Percentiles rank a stretch among this genome's conserved stretches.
Conservation (phyloP, 2,113 vertebrate genomes). For the Eudyptes chrysolophus region DNA sequence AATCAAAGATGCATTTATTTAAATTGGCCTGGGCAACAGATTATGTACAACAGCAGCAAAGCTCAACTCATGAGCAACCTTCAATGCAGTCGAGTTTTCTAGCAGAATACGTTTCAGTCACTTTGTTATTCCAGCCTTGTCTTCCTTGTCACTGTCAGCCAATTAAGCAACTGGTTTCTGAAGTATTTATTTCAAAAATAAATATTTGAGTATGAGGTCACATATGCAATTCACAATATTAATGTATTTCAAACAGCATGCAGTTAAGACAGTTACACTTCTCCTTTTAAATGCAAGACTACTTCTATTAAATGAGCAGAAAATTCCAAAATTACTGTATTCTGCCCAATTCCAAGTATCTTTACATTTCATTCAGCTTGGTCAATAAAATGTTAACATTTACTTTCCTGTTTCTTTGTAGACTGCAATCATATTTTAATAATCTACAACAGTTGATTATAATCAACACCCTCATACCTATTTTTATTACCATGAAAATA, state of each 20-base stretch:
- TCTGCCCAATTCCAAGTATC: neutral
- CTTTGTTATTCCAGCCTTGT: neutral
- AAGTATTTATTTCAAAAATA: neutral
- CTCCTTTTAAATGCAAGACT: neutral
- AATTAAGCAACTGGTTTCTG: neutral
- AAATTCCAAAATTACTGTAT: neutral
- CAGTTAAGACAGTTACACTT: neutral
- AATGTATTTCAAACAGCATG: neutral
- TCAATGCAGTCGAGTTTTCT: neutral
- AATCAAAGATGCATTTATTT: neutral
- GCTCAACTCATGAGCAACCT: neutral
- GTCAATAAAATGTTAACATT: neutral
- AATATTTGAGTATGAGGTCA: neutral
- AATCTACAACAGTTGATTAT: neutral
- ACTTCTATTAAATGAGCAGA: neutral
- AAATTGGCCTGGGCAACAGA: neutral
- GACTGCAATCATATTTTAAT: neutral
- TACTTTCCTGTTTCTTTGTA: neutral
- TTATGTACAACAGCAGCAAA: neutral
- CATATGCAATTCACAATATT: neutral
- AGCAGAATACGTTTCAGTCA: neutral
- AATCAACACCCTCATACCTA: neutral
- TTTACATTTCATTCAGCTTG: neutral
- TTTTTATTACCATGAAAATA: neutral
- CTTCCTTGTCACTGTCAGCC: neutral